A percentile compares a stretch with the other conserved stretches of the same genome.
These are phyloP conservation scores for Ginglymostoma cirratum DNA, from an alignment of 2,113 vertebrate genomes.

Conservation along the genomic window DNA sequence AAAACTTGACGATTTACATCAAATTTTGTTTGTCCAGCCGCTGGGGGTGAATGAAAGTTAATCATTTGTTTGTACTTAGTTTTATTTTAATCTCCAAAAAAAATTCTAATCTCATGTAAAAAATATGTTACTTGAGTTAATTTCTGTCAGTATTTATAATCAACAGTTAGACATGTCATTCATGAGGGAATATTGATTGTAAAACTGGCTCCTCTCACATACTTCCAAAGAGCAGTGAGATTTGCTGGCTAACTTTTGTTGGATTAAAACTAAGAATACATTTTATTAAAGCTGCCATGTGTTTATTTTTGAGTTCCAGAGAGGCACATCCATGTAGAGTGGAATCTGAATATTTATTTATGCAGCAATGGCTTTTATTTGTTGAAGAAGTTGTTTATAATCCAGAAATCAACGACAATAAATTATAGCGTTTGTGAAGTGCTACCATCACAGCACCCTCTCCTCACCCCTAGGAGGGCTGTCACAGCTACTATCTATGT, in stretches of 20 bases:
- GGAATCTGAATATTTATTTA: slow-evolving; percentile 1
- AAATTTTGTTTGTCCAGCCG: neutral
- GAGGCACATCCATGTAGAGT: neutral
- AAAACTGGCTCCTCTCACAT: neutral
- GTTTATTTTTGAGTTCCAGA: neutral
- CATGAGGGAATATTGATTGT: neutral
- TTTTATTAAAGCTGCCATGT: neutral
- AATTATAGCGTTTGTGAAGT: neutral
- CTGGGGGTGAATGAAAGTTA: neutral
- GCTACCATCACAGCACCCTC: neutral
- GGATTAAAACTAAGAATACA: slow-evolving; percentile 1
- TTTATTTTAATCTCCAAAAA: neutral
- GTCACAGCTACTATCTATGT: neutral
- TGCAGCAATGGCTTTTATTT: neutral
- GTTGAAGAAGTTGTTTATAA: neutral
- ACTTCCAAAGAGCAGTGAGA: neutral
- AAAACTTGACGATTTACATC: neutral
- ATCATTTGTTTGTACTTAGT: neutral
- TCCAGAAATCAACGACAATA: neutral
- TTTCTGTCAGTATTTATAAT: neutral
- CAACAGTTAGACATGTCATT: neutral
- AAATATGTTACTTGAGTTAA: neutral
- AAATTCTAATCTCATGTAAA: neutral
- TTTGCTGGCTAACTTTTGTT: neutral
- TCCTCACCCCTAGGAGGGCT: neutral